Evolutionary conservation across 2,797 vertebrate genomes (phyloP).

Genomic region (Vultur gryphus): DNA sequence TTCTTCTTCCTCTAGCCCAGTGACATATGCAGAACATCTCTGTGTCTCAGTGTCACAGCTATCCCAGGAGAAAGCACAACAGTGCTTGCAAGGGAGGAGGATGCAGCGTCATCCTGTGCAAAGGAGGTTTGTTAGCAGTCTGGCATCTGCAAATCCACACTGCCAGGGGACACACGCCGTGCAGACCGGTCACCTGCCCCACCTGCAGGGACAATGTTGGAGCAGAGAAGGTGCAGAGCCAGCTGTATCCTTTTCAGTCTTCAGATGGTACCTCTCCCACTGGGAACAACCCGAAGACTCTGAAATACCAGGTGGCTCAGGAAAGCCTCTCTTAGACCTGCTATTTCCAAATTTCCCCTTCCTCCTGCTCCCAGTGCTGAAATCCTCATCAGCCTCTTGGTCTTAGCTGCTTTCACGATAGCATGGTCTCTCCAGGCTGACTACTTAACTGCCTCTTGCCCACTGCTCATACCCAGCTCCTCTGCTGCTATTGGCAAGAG

Average conservation of each 20-base stretch:
- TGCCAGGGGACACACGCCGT: rapidly evolving
- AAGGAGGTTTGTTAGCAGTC: not conserved
- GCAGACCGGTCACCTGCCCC: not conserved
- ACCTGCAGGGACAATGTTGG: not conserved
- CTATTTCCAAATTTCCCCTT: not conserved
- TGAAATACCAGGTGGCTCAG: not conserved
- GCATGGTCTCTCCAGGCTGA: not conserved
- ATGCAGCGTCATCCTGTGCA: rapidly evolving
- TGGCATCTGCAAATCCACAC: not conserved
- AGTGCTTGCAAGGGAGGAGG: not conserved
- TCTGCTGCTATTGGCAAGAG: not conserved
- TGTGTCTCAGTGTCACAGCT: not conserved
- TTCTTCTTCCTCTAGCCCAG: not conserved
- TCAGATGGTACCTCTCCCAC: not conserved
- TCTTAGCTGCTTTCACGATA: not conserved
- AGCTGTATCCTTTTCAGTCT: not conserved
- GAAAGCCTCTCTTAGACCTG: not conserved
- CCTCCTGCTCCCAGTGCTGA: not conserved
- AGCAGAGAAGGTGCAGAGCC: not conserved
- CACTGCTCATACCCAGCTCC: rapidly evolving
- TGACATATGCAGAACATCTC: rapidly evolving
- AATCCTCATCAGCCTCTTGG: not conserved
- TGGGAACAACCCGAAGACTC: not conserved
- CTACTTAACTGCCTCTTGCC: not conserved
- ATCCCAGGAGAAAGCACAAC: not conserved